Base-by-base conservation (phyloP, 2,888 invertebrate genomes). In the Phorcus lineatus region DNA sequence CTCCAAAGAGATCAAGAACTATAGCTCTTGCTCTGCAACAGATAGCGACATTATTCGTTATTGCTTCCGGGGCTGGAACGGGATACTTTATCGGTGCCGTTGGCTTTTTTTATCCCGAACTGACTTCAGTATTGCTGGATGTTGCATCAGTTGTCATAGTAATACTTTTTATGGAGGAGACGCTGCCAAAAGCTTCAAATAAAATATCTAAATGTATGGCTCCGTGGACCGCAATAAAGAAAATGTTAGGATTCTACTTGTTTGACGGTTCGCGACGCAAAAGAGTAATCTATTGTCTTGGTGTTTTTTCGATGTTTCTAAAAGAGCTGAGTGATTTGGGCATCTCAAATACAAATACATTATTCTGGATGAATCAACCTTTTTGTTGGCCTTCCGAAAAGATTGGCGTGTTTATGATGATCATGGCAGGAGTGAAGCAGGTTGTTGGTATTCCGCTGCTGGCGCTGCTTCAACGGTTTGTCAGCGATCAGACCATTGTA, bases 1-100 rank as follows among this genome's bases (percentile, higher is more conserved):
- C 74, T n/a, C 82, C 83, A 19, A 80, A 82, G 0, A 76, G 79
- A 70, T 62, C 75, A 19, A 62, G 86, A 19, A 78, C 81, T 0
- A 75, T 81, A 19, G 83, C 81, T 6, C 77, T 87, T 16, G 82
- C 82, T 0, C 77, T 79, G 40, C 47, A 47, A 47, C 47, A 47
- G 47, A 67, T 85, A 9, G 77, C 83, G 47, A 52, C 79, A 7
- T 76, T 77, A 28, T 9, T 83, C 16, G 83, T 79, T 13, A 19
- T 74, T 17, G 80, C 81, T 31, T 28, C 62, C 0, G 28, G 62
- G 4, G 62, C 62, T 62, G 62, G 16, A 13, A 62, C 62, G 13
- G 62, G 62, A 7, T 62, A 22, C 62, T 62, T 62, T 28, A 62
- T 62, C 3, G 28, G 28, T 13, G 62, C 24, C 13, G n/a, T 24